Conservation (phyloP, 2,797 vertebrate species). For the Austrolebias charrua region DNA sequence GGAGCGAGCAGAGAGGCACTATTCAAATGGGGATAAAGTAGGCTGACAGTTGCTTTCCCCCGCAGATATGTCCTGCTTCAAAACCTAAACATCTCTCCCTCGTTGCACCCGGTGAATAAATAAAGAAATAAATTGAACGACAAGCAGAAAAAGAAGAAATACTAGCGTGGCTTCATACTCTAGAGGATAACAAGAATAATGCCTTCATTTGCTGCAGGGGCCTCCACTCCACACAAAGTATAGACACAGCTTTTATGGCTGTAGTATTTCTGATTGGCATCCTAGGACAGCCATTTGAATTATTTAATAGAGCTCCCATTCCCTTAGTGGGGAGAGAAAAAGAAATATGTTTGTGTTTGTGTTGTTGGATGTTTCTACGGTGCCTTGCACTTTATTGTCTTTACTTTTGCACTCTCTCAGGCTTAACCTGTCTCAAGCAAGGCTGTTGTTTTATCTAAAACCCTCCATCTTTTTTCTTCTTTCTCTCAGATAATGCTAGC, state of each 20-base stretch:
- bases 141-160: constrained; percentile 74
- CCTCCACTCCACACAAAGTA: constrained; percentile 71
- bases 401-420: constrained; percentile 47
- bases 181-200: constrained; percentile 82
- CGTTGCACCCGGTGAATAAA: constrained; percentile 67
- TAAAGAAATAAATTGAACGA: constrained; percentile 74
- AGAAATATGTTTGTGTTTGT: constrained; percentile 65
- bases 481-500: neutral
- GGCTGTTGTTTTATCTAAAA: constrained; percentile 42
- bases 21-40: constrained; percentile 76
- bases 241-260: constrained; percentile 80
- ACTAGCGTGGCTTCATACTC: constrained; percentile 69
- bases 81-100: constrained; percentile 73
- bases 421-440: constrained; percentile 50
- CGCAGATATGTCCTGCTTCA: constrained; percentile 75
- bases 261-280: constrained; percentile 86
- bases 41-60: constrained; percentile 70
- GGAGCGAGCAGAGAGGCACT: constrained; percentile 63
- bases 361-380: constrained; percentile 49
- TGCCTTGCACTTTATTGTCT: constrained; percentile 55
- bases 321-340: constrained; percentile 55
- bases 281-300: constrained; percentile 82
- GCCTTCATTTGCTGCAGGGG: constrained; percentile 79
- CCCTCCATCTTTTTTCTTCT: constrained; percentile 24
- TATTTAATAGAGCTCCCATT: constrained; percentile 80